Base-by-base conservation (phyloP, 2,797 vertebrate species). In the Schizothorax lantsangensis region DNA sequence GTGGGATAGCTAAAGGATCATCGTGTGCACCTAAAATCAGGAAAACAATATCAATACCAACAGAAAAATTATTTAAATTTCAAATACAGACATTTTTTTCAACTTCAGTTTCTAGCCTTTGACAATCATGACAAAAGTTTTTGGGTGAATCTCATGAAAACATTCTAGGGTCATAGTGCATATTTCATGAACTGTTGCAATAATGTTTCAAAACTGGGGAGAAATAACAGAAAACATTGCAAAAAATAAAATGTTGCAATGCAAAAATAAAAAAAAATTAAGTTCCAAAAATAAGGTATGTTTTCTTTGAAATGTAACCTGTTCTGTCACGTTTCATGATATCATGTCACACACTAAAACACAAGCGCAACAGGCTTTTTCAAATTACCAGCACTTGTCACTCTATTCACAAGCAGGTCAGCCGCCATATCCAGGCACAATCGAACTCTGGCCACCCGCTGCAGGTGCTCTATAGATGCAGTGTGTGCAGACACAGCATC, bases 371-470 rank as follows among this genome's bases (percentile, higher is more conserved):
- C 64, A 54, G 23, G 30, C 47, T 19, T 68, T 68, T 36, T 38
- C 8, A 69, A 69, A 69, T 69, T 69, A 95, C 97, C 91, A 79
- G 81, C 6, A 52, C 15, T 12, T 17, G 86, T 87, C 19, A 81
- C 89, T 33, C 87, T 23, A 87, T 94, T 92, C 1, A 91, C 86
- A 14, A 98, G 92, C 23, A 97, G 89, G 52, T 91, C 90, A 2
- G 95, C 93, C 30, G 97, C 96, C 89, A 89, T 88, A 86, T 97
- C 95, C 33, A 99, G 94, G 79, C 95, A 95, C 90, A 97, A 94
- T 9, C 97, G 97, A 57, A 97, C 93, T 90, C 94, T 91, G 88
- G 98, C 97, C 83, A 97, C 82, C 4, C 94, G 94, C 92, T 98
- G 97, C 88, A 99, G 95, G 79, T 94, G 94, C 0, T 97, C 95